A percentile compares a stretch with the other conserved stretches of the same genome.
Evolutionary conservation across 1,140 invertebrate genomes (phyloP).

Genomic region (Tribolium castaneum): DNA sequence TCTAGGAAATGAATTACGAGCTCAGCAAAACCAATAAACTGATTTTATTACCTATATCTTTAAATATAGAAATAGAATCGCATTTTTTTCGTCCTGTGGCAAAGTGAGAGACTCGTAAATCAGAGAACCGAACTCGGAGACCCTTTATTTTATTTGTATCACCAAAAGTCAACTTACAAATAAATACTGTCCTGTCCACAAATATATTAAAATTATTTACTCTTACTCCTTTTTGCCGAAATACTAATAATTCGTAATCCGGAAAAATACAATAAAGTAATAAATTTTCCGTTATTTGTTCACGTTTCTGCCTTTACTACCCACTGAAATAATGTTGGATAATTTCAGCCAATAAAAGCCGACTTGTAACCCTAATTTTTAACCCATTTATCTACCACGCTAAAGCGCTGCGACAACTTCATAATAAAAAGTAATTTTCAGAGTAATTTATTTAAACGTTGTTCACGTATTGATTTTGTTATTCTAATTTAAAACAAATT

Average conservation of each 20-base stretch:
- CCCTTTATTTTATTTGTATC: not conserved
- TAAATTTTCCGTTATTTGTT: not conserved
- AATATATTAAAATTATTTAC: not conserved
- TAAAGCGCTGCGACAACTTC: no score
- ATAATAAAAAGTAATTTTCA: no score
- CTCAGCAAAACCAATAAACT: no score
- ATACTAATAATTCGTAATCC: not conserved
- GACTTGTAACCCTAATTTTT: not conserved
- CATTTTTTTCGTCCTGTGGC: not conserved
- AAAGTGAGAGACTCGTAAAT: not conserved
- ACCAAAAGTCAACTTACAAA: not conserved
- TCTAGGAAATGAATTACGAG: no score
- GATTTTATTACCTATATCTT: not conserved
- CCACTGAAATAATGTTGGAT: not conserved
- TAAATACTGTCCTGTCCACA: not conserved
- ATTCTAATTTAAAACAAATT: no score
- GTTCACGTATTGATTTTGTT: no score
- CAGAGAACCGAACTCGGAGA: not conserved
- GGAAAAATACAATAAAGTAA: not conserved
- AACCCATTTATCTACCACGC: no score
- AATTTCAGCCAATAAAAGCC: not conserved
- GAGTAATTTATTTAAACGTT: no score
- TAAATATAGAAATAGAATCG: not conserved
- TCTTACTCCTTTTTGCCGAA: not conserved
- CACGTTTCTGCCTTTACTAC: not conserved